Conservation (phyloP, 1,140 invertebrate species). For the Bombus confusus region DNA sequence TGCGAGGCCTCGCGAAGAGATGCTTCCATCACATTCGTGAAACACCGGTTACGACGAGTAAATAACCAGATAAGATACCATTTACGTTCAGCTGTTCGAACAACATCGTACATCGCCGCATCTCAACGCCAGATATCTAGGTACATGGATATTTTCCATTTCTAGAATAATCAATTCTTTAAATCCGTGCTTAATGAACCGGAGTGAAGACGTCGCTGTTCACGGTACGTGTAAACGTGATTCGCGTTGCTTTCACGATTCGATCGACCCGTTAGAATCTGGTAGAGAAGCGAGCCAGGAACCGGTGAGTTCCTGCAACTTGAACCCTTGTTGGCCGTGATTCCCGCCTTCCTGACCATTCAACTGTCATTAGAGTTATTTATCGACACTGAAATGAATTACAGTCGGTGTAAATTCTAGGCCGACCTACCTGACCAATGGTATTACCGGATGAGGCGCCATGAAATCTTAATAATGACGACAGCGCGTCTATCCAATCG, state of each 20-base stretch:
- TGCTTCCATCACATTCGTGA: background rate
- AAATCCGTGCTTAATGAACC: conserved; percentile 46
- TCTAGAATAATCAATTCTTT: conserved; percentile 43
- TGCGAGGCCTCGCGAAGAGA: background rate
- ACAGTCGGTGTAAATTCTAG: conserved; percentile 29
- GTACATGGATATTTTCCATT: conserved; percentile 20
- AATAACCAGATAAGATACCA: conserved; percentile 43
- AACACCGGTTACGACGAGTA: conserved; percentile 28
- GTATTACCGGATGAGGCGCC: conserved; percentile 41
- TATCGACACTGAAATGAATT: conserved; percentile 55
- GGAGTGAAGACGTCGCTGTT: conserved; percentile 9
- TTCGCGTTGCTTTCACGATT: conserved; percentile 29
- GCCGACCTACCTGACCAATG: conserved; percentile 7
- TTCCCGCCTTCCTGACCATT: conserved; percentile 48
- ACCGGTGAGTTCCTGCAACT: conserved; percentile 20
- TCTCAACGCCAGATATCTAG: background rate
- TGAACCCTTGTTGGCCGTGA: conserved; percentile 32
- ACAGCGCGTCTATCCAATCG: conserved; percentile 9
- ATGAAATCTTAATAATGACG: conserved; percentile 61
- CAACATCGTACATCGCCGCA: conserved; percentile 7
- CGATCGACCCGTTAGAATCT: conserved; percentile 21
- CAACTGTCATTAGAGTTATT: conserved; percentile 63
- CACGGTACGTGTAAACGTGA: conserved; percentile 30
- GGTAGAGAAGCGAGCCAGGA: background rate
- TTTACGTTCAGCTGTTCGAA: background rate